Evolutionary conservation across 2,113 vertebrate species (phyloP).

Genomic region (Mirounga angustirostris): DNA sequence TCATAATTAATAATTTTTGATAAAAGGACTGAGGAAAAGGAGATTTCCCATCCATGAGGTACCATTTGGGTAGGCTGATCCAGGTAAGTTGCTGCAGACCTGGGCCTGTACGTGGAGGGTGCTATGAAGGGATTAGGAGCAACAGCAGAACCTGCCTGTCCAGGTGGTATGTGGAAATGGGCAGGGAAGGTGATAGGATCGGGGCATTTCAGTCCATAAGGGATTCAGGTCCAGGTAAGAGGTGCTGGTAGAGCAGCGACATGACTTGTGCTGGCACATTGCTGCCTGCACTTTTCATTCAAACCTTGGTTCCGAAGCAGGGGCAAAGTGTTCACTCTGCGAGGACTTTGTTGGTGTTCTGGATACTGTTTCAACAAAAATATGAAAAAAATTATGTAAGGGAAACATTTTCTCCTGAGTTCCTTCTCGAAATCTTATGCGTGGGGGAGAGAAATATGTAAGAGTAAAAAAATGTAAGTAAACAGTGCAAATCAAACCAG

Average conservation of each 20-base stretch:
- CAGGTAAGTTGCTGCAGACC: neutral
- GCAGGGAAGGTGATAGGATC: neutral
- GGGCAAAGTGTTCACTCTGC: neutral
- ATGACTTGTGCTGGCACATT: accelerated
- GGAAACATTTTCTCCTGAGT: slow-evolving; percentile 56
- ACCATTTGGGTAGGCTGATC: neutral
- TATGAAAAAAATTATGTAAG: slow-evolving; percentile 47
- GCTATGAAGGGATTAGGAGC: neutral
- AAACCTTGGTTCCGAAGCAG: neutral
- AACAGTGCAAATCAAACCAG: slow-evolving; percentile 55
- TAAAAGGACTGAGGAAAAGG: neutral
- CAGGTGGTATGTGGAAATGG: neutral
- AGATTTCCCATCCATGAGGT: neutral
- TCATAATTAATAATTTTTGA: neutral
- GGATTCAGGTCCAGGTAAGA: neutral
- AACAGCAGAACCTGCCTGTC: neutral
- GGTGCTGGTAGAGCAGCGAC: neutral
- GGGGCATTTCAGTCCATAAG: neutral
- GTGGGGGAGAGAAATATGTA: slow-evolving; percentile 56
- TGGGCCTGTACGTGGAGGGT: too few relatives aligned
- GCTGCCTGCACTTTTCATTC: neutral
- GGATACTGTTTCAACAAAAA: slow-evolving; percentile 36
- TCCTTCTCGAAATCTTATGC: slow-evolving; percentile 59
- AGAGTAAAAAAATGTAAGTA: slow-evolving; percentile 63
- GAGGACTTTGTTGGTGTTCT: neutral